Evolutionary conservation across 2,113 vertebrate species (phyloP), one percentile per base, ranked within the genome.

Genomic region (Tylochromis polylepis): DNA sequence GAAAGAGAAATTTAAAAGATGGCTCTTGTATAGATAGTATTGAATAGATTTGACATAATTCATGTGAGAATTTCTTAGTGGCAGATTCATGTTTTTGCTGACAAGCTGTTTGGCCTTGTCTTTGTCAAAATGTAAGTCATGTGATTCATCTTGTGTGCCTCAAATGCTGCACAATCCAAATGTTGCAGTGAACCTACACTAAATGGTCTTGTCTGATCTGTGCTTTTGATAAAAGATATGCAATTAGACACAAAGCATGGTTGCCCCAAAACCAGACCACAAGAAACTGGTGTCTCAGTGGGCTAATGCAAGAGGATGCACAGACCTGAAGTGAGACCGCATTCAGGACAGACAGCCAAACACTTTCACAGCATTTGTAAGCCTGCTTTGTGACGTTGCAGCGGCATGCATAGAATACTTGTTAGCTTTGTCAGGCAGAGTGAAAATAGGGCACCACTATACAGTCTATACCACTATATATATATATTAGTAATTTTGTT

Each of bases 391-490:
- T 93, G 92, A 93, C 86, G 65, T 93, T 27, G 88, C 70, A 38
- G 57, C 36, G 84, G 91, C 88, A 95, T 92, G 94, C 91, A 49
- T 38, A 91, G 90, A 91, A 94, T 93, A 84, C 72, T 22, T 85
- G 85, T 85, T 89, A 87, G 91, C 92, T 89, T 91, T 93, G 89
- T 92, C 80, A 38, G 77, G 75, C 29, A 6, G 18, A 38, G 11
- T 38, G 60, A 65, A 65, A 65, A 65, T 65, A n/a, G n/a, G n/a
- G n/a, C n/a, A n/a, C n/a, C n/a, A n/a, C n/a, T n/a, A n/a, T n/a
- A n/a, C n/a, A n/a, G n/a, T n/a, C n/a, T n/a, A n/a, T n/a, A n/a
- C n/a, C n/a, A n/a, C n/a, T 31, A 5, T 34, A 7, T 34, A 34
- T 34, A 34, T 7, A 34, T 34, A 34, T n/a, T n/a, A n/a, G n/a